A percentile compares a stretch with the other conserved stretches of the same genome.
Conservation (phyloP, 2,888 invertebrate genomes). For the Lasioglossum oenotherae region DNA sequence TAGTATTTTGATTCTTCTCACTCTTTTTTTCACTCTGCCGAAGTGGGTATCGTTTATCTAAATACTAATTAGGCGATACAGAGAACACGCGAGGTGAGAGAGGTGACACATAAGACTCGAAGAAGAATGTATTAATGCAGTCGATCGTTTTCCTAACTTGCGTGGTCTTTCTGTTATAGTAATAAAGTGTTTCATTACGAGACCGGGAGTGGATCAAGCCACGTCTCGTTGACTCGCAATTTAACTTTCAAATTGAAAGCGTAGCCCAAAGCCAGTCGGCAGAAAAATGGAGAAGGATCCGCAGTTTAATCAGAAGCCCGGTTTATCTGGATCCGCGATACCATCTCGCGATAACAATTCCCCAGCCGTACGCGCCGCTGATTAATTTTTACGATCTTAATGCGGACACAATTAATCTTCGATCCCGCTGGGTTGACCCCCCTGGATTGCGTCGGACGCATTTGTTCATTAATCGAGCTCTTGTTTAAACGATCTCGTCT, state of each 20-base stretch:
- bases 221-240: conserved; percentile 69
- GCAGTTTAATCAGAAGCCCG: conserved; percentile 49
- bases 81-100: too few species aligned
- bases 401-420: conserved; percentile 33
- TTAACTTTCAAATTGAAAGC: conserved; percentile 71
- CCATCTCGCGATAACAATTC: conserved; percentile 41
- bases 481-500: neutral
- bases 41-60: neutral
- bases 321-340: conserved; percentile 45
- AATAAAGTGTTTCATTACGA: conserved; percentile 57
- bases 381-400: conserved; percentile 48
- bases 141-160: neutral
- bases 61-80: neutral
- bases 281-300: conserved; percentile 21
- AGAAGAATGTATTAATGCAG: neutral
- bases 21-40: neutral
- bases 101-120: neutral
- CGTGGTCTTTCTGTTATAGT: conserved; percentile 37
- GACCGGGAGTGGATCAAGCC: conserved; percentile 52
- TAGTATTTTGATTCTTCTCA: neutral
- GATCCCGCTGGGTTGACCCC: neutral
- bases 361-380: conserved; percentile 23
- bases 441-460: neutral
- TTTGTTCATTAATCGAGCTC: neutral
- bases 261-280: conserved; percentile 24